Conservation (phyloP, 2,113 vertebrate genomes). For the Murina feae region DNA sequence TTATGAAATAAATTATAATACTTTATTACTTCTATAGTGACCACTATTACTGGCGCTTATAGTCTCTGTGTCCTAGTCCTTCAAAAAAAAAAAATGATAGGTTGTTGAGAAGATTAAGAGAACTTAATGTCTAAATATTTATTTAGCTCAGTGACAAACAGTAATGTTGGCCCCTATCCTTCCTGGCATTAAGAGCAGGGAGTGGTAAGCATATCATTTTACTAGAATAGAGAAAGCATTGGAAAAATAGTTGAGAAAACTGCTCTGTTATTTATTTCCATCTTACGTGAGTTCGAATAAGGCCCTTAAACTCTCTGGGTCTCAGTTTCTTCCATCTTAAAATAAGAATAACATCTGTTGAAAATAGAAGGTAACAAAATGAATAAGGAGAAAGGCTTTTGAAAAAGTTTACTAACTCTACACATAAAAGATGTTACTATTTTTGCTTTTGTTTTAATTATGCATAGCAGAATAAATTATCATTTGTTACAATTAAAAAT, state of each 20-base stretch:
- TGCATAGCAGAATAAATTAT: not conserved
- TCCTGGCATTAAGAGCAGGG: not conserved
- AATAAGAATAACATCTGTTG: not conserved
- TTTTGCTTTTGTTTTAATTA: slow-evolving; percentile 4
- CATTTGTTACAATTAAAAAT: not conserved
- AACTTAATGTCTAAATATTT: not conserved
- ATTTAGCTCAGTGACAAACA: not conserved
- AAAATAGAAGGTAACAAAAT: not conserved
- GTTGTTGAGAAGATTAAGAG: not conserved
- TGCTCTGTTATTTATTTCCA: not conserved
- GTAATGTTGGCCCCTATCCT: not conserved
- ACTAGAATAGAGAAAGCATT: not conserved
- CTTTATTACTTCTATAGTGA: not conserved
- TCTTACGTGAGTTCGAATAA: not conserved
- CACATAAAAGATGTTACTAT: not conserved
- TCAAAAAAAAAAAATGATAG: not conserved
- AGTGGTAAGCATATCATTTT: not conserved
- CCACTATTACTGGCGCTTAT: not conserved
- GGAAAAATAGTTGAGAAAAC: not conserved
- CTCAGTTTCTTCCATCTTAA: not conserved
- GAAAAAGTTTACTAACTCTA: not conserved
- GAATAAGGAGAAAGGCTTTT: not conserved
- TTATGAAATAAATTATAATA: not conserved
- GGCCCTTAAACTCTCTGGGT: not conserved
- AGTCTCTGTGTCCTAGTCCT: not conserved